Base-by-base conservation (phyloP, 64 coral and sea anemone genomes). In the Montipora capricornis region DNA sequence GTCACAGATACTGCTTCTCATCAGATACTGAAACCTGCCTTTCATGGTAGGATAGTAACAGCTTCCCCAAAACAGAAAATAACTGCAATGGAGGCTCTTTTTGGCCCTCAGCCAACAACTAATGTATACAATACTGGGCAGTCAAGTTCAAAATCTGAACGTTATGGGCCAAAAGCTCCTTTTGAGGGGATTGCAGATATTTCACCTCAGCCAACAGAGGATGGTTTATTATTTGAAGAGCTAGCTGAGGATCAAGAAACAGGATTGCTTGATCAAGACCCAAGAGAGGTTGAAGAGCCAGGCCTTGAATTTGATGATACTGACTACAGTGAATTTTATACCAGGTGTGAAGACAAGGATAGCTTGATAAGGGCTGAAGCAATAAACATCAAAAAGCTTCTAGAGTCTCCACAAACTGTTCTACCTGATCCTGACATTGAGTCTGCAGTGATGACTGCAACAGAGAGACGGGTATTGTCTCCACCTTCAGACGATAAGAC, bases 341-440 rank as follows among this genome's bases (percentile, higher is more conserved):
- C 82, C 47, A 29, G 82, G 5, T 86, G 77, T 37, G 92, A 93
- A 50, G 92, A 93, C 92, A 93, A 93, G 17, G 64, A 86, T 9
- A 93, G 77, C 62, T 80, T 93, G 15, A 87, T 93, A 22, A 49
- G 77, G 37, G 92, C 79, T 88, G 92, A 93, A 81, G 92, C 92
- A n/a, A 20, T 93, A 75, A 93, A 84, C 37, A 55, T 93, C 12
- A 93, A 93, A 69, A 93, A 93, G 50, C 74, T 93, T 7, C 50
- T 93, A 44, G 44, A 86, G 66, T 86, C 82, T 50, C 82, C 82
- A 10, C 64, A 71, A 50, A 86, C 82, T 71, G 66, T 86, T 48
- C 46, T 70, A 6, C 82, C 82, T 22, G 83, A 93, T 29, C 92
- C 92, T 73, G 92, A 93, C 20, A 60, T 93, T 44, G 84, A 93